phyloP scores from a whole-genome alignment of 2,113 vertebrate genomes.

The Laticauda laticaudata region DNA sequence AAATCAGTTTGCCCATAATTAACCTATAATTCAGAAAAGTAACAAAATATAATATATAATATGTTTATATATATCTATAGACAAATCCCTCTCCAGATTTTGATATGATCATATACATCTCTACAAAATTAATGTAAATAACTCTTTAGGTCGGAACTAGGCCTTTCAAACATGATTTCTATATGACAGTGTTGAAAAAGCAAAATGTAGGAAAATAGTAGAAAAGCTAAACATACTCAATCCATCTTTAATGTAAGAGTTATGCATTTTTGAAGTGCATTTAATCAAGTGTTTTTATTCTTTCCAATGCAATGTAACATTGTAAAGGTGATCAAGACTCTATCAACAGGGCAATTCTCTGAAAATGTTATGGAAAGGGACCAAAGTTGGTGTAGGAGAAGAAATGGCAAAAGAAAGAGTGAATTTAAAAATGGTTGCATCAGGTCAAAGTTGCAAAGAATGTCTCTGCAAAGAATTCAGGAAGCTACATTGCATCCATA shows the following conservation, averaged over 20 bases:
- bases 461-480: neutral
- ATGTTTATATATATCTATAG: neutral
- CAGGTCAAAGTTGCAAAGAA: neutral
- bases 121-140: neutral
- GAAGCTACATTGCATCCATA: neutral
- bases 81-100: neutral
- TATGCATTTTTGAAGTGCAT: neutral
- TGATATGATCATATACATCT: neutral
- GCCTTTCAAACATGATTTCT: neutral
- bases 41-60: neutral
- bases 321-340: neutral
- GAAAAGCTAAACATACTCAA: neutral
- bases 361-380: neutral
- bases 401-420: neutral
- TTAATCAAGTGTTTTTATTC: neutral
- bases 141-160: neutral
- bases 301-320: neutral
- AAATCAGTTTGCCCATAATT: neutral
- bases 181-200: neutral
- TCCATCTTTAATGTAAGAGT: neutral
- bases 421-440: neutral
- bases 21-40: neutral
- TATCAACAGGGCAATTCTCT: neutral
- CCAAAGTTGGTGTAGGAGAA: neutral
- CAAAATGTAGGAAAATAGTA: neutral